Evolutionary conservation across 1,140 invertebrate genomes (phyloP).

Genomic region (Steinernema khuongi): DNA sequence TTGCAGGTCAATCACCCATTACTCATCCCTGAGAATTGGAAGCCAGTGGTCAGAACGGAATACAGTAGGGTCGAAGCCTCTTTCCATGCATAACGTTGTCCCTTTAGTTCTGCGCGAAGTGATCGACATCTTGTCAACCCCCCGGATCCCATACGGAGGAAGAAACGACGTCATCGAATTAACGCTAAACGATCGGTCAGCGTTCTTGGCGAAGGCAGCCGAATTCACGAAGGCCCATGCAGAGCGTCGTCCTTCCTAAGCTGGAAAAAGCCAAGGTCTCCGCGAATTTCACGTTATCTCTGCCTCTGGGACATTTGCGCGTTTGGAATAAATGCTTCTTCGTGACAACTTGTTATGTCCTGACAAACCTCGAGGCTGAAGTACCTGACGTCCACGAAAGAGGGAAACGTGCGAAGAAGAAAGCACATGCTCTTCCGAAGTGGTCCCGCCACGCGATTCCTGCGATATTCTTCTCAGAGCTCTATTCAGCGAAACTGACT

Average conservation of each 20-base stretch:
- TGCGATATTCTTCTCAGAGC: too few species aligned
- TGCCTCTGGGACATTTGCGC: too few species aligned
- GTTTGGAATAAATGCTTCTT: too few species aligned
- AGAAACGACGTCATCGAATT: background rate
- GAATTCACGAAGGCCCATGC: constrained; percentile 10
- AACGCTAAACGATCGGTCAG: background rate
- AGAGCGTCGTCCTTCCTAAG: background rate
- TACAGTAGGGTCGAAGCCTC: background rate
- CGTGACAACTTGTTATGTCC: background rate
- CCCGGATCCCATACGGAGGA: background rate
- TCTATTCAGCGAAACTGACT: too few species aligned
- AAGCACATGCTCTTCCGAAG: too few species aligned
- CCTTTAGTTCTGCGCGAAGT: background rate
- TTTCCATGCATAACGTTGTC: background rate
- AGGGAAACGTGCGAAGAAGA: constrained; percentile 5
- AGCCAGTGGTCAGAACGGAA: background rate
- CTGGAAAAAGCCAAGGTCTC: background rate
- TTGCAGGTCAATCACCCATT: background rate
- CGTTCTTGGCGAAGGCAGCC: background rate
- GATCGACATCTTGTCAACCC: background rate
- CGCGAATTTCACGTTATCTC: background rate
- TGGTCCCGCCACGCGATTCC: too few species aligned
- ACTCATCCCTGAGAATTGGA: background rate
- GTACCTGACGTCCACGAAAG: background rate
- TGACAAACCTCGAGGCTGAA: background rate